Conservation (phyloP, 2,888 invertebrate genomes). For the Drosophila incognita region DNA sequence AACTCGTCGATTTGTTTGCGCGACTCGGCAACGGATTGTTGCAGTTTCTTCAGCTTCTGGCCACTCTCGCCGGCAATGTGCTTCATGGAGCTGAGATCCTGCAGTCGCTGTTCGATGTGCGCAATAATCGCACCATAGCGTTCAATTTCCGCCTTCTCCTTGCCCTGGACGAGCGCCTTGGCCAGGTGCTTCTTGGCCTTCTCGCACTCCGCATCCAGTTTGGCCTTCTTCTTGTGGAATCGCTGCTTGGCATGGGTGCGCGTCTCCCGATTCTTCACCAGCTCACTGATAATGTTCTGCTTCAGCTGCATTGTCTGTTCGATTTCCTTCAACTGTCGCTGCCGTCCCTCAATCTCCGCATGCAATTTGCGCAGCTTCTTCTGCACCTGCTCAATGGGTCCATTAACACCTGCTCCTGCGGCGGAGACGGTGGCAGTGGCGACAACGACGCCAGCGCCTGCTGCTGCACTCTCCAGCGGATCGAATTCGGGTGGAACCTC, state of each 20-base stretch:
- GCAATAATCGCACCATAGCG: constrained; percentile 85
- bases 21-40: constrained; percentile 90
- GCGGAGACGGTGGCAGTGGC: constrained; percentile 37
- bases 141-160: constrained; percentile 84
- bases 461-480: constrained; percentile 78
- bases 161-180: constrained; percentile 86
- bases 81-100: constrained; percentile 86
- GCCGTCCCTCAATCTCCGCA: constrained; percentile 88
- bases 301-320: constrained; percentile 89
- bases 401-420: constrained; percentile 56
- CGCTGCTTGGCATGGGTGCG: constrained; percentile 87
- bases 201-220: constrained; percentile 87
- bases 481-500: constrained; percentile 64
- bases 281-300: constrained; percentile 90
- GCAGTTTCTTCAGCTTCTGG: constrained; percentile 89
- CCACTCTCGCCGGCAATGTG: constrained; percentile 88
- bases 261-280: constrained; percentile 87
- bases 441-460: constrained; percentile 20
- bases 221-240: constrained; percentile 88
- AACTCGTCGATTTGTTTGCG: constrained; percentile 91
- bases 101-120: constrained; percentile 86
- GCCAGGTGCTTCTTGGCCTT: constrained; percentile 87
- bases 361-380: constrained; percentile 83
- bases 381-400: constrained; percentile 81
- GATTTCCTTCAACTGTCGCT: constrained; percentile 90